phyloP scores from a whole-genome alignment of 2,113 vertebrate genomes.

The Potamarius usumacintae region DNA sequence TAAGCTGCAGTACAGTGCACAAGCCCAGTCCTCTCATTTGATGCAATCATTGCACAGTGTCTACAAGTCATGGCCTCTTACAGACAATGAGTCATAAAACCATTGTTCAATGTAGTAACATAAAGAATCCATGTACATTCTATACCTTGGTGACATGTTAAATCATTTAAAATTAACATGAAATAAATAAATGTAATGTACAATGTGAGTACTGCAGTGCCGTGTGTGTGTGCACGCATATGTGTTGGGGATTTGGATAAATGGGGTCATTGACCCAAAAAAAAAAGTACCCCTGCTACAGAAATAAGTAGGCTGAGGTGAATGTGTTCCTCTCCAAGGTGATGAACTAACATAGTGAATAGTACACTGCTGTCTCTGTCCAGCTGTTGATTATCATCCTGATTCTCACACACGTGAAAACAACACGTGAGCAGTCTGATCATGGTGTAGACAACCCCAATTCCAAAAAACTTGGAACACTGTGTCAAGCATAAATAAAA shows the following conservation, averaged over 20 bases:
- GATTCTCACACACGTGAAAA: background rate
- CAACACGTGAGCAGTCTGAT: background rate
- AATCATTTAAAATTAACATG: too few species aligned
- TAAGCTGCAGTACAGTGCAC: background rate
- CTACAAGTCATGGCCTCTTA: background rate
- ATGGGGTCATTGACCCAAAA: background rate
- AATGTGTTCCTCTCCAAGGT: background rate
- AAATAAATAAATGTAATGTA: too few species aligned
- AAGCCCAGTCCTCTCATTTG: background rate
- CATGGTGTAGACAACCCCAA: background rate
- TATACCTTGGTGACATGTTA: constrained; percentile 23
- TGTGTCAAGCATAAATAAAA: too few species aligned
- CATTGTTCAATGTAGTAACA: background rate
- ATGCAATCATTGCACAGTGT: background rate
- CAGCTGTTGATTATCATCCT: background rate
- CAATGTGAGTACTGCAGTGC: background rate
- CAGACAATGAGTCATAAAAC: too few species aligned
- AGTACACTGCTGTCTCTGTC: background rate
- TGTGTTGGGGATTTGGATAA: background rate
- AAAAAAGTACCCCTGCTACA: background rate
- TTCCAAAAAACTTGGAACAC: too few species aligned
- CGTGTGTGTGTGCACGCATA: background rate
- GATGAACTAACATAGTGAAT: background rate
- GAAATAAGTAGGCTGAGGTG: too few species aligned
- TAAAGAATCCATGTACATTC: background rate